Evolutionary conservation across 1,140 invertebrate species (phyloP).

Genomic region (Eufriesea mexicana): DNA sequence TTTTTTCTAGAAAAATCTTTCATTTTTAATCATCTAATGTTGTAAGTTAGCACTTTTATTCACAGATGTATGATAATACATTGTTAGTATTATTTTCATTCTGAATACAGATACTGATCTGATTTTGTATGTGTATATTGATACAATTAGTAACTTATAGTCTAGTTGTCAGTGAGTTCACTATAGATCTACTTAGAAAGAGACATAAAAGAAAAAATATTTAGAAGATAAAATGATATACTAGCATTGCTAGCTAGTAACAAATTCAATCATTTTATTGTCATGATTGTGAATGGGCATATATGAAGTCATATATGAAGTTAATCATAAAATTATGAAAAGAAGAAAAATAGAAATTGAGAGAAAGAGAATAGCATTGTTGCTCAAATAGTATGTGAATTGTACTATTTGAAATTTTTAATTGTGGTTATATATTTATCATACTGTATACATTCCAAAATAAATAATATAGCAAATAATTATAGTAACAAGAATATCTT

Average conservation of each 20-base stretch:
- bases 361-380: background rate
- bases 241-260: background rate
- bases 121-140: background rate
- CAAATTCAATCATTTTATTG: background rate
- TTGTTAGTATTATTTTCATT: slow-evolving; percentile 9
- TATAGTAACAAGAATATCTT: background rate
- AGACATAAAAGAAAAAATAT: background rate
- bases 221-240: background rate
- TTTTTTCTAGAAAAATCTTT: background rate
- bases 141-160: background rate
- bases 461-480: background rate
- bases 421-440: background rate
- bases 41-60: background rate
- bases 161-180: background rate
- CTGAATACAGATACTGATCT: background rate
- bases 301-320: background rate
- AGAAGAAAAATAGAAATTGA: no score
- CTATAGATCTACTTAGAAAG: background rate
- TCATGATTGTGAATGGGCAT: background rate
- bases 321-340: background rate
- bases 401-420: background rate
- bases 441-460: background rate
- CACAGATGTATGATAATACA: background rate
- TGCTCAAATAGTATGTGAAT: background rate
- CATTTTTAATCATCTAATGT: background rate